Evolutionary conservation across 1,140 invertebrate species (phyloP).

Genomic region (Pectinophora gossypiella): DNA sequence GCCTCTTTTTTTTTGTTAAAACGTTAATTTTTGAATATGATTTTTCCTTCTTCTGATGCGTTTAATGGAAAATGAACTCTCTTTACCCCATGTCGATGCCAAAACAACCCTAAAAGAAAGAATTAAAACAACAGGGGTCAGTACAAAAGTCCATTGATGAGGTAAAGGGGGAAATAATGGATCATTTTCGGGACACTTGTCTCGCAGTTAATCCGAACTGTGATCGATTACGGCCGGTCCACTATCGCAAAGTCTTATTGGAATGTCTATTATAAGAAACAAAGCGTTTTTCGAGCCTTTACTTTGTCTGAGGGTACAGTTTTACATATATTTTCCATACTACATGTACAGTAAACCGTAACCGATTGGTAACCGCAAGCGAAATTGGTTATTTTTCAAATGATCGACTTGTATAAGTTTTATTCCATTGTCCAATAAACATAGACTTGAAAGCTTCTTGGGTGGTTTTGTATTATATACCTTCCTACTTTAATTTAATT

Average conservation of each 20-base stretch:
- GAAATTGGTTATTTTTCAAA: slow-evolving; percentile 30
- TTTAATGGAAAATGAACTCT: too few species aligned
- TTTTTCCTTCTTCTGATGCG: too few species aligned
- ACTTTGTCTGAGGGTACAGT: too few species aligned
- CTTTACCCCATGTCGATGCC: too few species aligned
- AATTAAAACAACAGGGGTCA: slow-evolving; percentile 66
- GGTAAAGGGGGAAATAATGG: slow-evolving; percentile 67
- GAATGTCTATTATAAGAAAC: slow-evolving; percentile 32
- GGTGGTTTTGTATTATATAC: too few species aligned
- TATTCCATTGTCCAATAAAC: slow-evolving; percentile 10
- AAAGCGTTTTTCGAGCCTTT: too few species aligned
- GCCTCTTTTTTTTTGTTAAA: too few species aligned
- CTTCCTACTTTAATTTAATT: too few species aligned
- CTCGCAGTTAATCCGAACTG: slow-evolving; percentile 39
- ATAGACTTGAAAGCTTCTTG: neutral
- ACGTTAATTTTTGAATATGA: too few species aligned
- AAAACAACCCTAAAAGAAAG: slow-evolving; percentile 61
- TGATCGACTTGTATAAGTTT: slow-evolving; percentile 28
- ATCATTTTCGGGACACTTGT: slow-evolving; percentile 68
- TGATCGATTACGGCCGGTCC: slow-evolving; percentile 31
- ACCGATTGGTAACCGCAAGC: slow-evolving; percentile 32
- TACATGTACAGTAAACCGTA: too few species aligned
- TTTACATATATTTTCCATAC: too few species aligned
- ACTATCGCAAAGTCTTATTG: slow-evolving; percentile 18
- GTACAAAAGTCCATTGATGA: slow-evolving; percentile 61